phyloP scores from a whole-genome alignment of 2,797 vertebrate species.

The Notolabrus celidotus region DNA sequence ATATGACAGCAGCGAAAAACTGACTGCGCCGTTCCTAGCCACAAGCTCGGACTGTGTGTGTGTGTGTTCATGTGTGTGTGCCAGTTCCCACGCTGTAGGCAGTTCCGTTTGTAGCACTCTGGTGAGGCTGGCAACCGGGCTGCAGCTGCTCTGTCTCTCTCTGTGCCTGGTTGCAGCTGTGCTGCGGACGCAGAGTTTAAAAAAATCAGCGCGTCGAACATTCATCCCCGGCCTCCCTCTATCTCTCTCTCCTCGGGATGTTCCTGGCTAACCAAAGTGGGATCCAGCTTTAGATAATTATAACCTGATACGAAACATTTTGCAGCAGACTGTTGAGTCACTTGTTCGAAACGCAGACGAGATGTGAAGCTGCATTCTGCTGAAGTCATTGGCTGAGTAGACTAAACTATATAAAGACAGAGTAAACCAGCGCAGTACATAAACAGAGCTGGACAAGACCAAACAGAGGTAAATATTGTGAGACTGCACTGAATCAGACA shows the following conservation, averaged over 20 bases:
- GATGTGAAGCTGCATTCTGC: not conserved
- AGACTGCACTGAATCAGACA: not conserved
- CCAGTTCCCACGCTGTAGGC: slow-evolving; percentile 78
- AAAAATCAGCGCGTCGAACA: slow-evolving; percentile 36
- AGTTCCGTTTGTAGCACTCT: slow-evolving; percentile 69
- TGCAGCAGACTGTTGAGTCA: slow-evolving; percentile 47
- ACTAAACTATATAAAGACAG: slow-evolving; percentile 33
- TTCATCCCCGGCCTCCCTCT: slow-evolving; percentile 16
- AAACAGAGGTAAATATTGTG: slow-evolving; percentile 4
- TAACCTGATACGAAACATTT: slow-evolving; percentile 35
- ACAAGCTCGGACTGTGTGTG: slow-evolving; percentile 23
- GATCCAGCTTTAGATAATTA: slow-evolving; percentile 34
- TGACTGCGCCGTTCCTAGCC: slow-evolving; percentile 48
- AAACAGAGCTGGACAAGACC: slow-evolving; percentile 12
- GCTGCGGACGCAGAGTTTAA: slow-evolving; percentile 19
- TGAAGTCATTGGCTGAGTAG: slow-evolving; percentile 15
- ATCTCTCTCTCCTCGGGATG: not conserved
- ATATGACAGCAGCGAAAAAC: slow-evolving; percentile 34
- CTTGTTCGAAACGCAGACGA: slow-evolving; percentile 8
- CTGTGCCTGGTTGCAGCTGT: slow-evolving; percentile 62
- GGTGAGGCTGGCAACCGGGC: slow-evolving; percentile 74
- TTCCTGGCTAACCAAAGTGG: slow-evolving; percentile 17
- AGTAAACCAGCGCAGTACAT: slow-evolving; percentile 11
- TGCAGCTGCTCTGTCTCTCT: slow-evolving; percentile 72
- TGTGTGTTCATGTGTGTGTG: slow-evolving; percentile 37